Base-by-base conservation (phyloP, 1,140 invertebrate genomes). In the Drosophila athabasca region DNA sequence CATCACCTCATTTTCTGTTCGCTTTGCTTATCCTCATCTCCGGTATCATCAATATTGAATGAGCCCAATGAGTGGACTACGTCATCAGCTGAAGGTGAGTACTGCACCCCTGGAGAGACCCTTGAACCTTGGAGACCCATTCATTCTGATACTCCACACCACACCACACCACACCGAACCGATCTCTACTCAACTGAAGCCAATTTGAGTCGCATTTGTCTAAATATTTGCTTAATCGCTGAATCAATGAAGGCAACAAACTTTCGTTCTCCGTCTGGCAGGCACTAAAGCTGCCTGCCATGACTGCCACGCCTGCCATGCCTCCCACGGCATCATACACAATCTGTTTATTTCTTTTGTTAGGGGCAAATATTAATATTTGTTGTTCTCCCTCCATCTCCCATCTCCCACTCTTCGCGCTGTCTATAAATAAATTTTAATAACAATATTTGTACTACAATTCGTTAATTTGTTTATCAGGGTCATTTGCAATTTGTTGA, bases 1-100 rank as follows among this genome's bases (percentile, higher is more conserved):
- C 31, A 35, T 9, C 35, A 11, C 35, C 35, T 43, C 48, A 26
- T 49, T 31, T 44, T 22, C 43, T 43, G 45, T 22, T 39, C 39
- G 44, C 52, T 19, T 29, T 51, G 55, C 52, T 62, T 58, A 58
- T 44, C 26, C 58, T 53, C 45, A 26, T 51, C 51, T 50, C 58
- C 55, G 41, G 35, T 11, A 13, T 45, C 49, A 73, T 76, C 57
- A 64, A 66, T 65, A 50, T 76, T 90, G 73, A 91, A 91, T 91
- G 90, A 91, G 90, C 90, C 85, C 90, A 46, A 91, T 91, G 90
- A 91, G 90, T 51, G 90, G 90, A 76, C 82, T 91, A 62, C 90
- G 90, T 48, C 90, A 91, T 44, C 90, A 91, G 66, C 78, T 91
- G 29, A 91, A 91, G 90, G 90, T 91, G 58, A 90, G 84, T 90